These are phyloP conservation scores for Leptopilina clavipes DNA, from an alignment of 1,140 invertebrate genomes.

Conservation along the genomic window DNA sequence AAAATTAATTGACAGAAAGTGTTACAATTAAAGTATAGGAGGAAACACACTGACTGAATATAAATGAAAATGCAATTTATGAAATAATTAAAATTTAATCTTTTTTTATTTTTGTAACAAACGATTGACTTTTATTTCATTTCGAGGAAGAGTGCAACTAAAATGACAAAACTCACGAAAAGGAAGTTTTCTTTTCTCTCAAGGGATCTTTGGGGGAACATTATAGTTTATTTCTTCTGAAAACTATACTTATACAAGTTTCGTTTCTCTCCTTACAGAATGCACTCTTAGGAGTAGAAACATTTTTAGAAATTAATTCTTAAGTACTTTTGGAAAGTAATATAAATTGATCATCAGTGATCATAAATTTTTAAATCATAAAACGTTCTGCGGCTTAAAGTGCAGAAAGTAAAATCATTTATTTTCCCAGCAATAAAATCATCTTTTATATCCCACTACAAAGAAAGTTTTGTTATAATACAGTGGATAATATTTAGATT, in stretches of 20 bases:
- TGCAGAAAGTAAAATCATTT: constrained; percentile 5
- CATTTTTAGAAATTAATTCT: neutral
- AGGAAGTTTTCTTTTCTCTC: neutral
- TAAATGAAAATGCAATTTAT: neutral
- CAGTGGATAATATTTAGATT: neutral
- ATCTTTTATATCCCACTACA: neutral
- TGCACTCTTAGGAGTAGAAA: neutral
- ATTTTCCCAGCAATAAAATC: neutral
- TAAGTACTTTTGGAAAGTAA: neutral
- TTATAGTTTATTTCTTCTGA: constrained; percentile 2
- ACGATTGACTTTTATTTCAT: neutral
- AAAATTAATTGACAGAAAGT: too few species aligned
- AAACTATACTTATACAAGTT: constrained; percentile 8
- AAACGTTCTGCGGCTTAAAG: neutral
- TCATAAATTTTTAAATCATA: neutral
- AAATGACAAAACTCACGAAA: constrained; percentile 23
- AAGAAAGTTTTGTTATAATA: neutral
- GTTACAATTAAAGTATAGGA: too few species aligned
- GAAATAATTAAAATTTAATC: neutral
- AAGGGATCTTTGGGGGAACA: neutral
- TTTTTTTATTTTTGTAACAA: neutral
- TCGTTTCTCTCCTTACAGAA: neutral
- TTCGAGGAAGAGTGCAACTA: neutral
- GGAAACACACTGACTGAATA: too few species aligned
- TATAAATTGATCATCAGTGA: neutral